Evolutionary conservation across 2,797 vertebrate species (phyloP), one percentile per base, ranked within the genome.

Genomic region (Chanos chanos): DNA sequence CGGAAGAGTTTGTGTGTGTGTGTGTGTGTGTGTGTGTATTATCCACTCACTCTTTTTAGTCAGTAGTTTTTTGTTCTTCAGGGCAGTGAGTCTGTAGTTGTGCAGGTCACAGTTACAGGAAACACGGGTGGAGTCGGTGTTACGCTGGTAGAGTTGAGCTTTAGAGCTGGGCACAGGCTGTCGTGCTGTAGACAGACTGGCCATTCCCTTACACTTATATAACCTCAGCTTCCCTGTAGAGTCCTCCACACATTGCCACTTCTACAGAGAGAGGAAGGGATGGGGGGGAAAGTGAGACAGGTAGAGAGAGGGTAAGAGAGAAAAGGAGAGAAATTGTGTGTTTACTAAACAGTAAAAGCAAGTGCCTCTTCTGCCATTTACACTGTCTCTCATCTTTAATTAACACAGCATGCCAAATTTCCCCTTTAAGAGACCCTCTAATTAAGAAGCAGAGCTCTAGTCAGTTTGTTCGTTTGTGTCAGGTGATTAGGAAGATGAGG

Each of bases 161-260:
- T 94, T 87, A 21, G 91, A 80, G 76, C 86, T 93, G 79, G 87
- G 85, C 9, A 78, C 41, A 16, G 76, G 68, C 15, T 68, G 58
- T 36, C 63, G 70, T 3, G 44, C 36, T 7, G 76, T 57, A 1
- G 79, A 70, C 2, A 81, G 75, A 54, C 66, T 78, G 0, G 70
- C 52, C 43, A 90, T 81, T 2, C 82, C 86, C 72, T 95, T 95
- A 75, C 95, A 97, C 64, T 95, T 95, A 81, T 91, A 92, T 10
- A 97, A 88, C 2, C 94, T 91, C 24, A 97, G 89, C 19, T 91
- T 95, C 33, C 95, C 95, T 0, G 87, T 79, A 21, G 90, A 58
- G n/a, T 98, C 95, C 78, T 98, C 95, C 41, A 95, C 88, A 57
- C 94, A 97, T 83, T 95, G 94, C 95, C 95, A 97, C 75, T 97